A percentile compares a stretch with the other conserved stretches of the same genome.
Conservation (phyloP, 2,888 invertebrate species). For the Sialis lutaria region DNA sequence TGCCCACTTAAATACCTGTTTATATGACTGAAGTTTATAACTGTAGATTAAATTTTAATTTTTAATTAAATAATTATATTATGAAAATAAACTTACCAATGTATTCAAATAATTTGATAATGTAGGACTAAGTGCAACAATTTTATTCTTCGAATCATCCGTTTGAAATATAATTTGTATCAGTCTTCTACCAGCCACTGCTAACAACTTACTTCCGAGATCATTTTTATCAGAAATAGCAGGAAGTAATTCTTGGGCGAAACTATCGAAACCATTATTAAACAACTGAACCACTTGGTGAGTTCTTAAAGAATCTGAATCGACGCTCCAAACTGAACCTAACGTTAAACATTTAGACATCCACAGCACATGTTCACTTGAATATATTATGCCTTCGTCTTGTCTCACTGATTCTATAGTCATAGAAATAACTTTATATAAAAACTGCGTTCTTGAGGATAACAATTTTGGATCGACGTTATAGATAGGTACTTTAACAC, state of each 20-base stretch:
- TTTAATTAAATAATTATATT: too few relatives aligned
- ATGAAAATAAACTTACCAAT: constrained; percentile 29
- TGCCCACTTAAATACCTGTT: too few relatives aligned
- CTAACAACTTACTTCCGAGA: constrained; percentile 52
- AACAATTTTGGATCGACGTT: constrained; percentile 51
- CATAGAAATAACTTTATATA: constrained; percentile 53
- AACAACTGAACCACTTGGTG: constrained; percentile 53
- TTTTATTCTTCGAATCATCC: constrained; percentile 40
- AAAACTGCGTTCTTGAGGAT: constrained; percentile 49
- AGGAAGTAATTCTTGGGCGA: constrained; percentile 42
- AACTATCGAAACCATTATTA: constrained; percentile 39
- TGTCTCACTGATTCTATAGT: constrained; percentile 56
- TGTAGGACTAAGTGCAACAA: constrained; percentile 60
- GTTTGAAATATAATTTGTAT: constrained; percentile 43
- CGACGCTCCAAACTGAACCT: constrained; percentile 61
- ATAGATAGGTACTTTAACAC: constrained; percentile 38
- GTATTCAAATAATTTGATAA: constrained; percentile 59
- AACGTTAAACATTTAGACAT: constrained; percentile 52
- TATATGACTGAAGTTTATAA: too few relatives aligned
- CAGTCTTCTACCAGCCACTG: constrained; percentile 67
- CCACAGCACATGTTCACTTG: constrained; percentile 40
- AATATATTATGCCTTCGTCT: constrained; percentile 30
- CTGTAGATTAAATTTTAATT: too few relatives aligned
- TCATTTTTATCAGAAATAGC: constrained; percentile 49
- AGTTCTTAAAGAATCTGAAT: constrained; percentile 51